Base-by-base conservation (phyloP, 2,113 vertebrate species). In the Opisthocomus hoazin region DNA sequence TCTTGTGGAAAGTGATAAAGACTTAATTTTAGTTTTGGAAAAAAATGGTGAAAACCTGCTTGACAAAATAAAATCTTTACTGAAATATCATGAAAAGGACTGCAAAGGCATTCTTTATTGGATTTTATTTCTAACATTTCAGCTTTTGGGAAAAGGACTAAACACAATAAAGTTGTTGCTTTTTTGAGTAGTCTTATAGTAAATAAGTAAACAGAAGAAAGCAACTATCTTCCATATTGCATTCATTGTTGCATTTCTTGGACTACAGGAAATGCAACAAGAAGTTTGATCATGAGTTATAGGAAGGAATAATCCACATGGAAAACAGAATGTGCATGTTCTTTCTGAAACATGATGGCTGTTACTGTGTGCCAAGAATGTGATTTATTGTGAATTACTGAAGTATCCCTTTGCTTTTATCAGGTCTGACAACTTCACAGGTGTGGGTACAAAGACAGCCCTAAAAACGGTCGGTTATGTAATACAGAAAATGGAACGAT, bases 401-500 rank as follows among this genome's bases (percentile, higher is more conserved):
- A 82, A 84, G 94, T 91, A 88, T 51, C 76, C 90, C 76, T 95
- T 96, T 46, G 36, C 89, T 97, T 97, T 95, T 95, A 95, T 91
- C 96, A 84, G 92, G 87, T 94, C 95, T 91, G 97, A 97, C 94
- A 96, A 65, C 94, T 97, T 97, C 92, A 88, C 79, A 85, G 94
- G 76, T 76, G 45, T 91, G 90, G 90, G 90, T 96, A 95, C 82
- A 96, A 97, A 97, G 96, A 94, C 90, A 89, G 95, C 92, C 91
- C 95, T 95, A 87, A 97, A 97, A 96, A 70, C 7, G 20, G 73
- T 90, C 34, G 77, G 90, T 95, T 97, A 94, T 90, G 92, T 90
- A 97, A 96, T 96, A 93, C 86, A 91, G 96, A 96, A 97, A 97
- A 97, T 84, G 89, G 93, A 97, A 93, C 87, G 95, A 96, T 97